Percentiles rank a stretch among this genome's conserved stretches.
These are phyloP conservation scores for Spea bombifrons DNA, from an alignment of 2,113 vertebrate genomes.

Conservation along the genomic window DNA sequence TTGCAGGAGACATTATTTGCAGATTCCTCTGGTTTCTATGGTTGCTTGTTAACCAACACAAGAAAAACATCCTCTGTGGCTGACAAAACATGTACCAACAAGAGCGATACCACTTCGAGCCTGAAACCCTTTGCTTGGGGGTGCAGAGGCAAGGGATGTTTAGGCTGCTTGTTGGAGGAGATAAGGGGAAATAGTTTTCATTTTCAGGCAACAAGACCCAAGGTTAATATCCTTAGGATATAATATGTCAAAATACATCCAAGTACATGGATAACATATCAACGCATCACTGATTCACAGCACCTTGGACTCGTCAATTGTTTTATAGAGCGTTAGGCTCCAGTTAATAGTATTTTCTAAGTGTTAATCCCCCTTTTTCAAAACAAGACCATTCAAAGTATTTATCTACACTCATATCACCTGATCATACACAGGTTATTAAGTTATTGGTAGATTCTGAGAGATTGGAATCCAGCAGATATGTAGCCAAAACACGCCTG, in stretches of 20 bases:
- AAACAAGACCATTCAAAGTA: too few relatives aligned
- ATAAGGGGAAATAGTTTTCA: not conserved
- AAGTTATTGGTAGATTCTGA: too few relatives aligned
- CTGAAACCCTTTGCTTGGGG: constrained; percentile 13
- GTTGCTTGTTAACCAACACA: not conserved
- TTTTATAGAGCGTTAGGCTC: too few relatives aligned
- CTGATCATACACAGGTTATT: too few relatives aligned
- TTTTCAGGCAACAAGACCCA: not conserved
- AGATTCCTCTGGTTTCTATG: not conserved
- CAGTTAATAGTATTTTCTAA: too few relatives aligned
- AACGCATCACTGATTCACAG: not conserved
- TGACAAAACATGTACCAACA: constrained; percentile 16
- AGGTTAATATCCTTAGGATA: not conserved
- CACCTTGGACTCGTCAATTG: too few relatives aligned
- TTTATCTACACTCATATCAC: too few relatives aligned
- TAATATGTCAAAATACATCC: not conserved
- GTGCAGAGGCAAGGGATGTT: not conserved
- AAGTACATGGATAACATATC: not conserved
- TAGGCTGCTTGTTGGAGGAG: constrained; percentile 7
- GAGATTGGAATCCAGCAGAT: too few relatives aligned
- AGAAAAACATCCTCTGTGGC: not conserved
- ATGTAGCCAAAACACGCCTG: too few relatives aligned
- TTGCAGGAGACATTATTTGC: constrained; percentile 6
- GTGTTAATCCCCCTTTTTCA: too few relatives aligned
- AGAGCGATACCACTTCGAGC: not conserved